These are phyloP conservation scores for Rhombomys opimus DNA, from an alignment of 2,113 vertebrate species.

Conservation along the genomic window DNA sequence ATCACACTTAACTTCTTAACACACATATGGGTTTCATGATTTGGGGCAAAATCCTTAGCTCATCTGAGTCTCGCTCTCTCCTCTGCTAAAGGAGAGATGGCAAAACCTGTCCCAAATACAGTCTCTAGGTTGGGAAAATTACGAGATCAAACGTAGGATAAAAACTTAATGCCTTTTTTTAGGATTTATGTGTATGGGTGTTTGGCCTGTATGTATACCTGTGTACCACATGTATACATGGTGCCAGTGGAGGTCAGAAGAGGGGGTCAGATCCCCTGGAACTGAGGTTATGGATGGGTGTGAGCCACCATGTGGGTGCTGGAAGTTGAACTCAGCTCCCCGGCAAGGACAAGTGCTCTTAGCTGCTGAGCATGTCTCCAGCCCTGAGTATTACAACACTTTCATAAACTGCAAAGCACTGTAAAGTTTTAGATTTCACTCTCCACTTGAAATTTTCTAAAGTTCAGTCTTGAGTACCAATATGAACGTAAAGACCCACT, in stretches of 20 bases:
- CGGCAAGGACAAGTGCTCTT: too few relatives aligned
- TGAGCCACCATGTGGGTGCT: too few relatives aligned
- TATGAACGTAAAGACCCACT: slow-evolving; percentile 52
- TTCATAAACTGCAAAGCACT: too few relatives aligned
- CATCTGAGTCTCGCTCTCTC: not conserved
- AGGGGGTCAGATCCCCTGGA: too few relatives aligned
- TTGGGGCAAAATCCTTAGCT: slow-evolving; percentile 4
- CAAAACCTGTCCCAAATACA: slow-evolving; percentile 14
- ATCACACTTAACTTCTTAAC: not conserved
- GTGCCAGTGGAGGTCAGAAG: too few relatives aligned
- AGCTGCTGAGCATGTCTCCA: too few relatives aligned
- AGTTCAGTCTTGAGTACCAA: slow-evolving; percentile 55
- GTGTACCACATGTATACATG: too few relatives aligned
- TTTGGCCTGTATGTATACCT: too few relatives aligned
- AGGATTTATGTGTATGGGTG: too few relatives aligned
- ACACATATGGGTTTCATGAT: slow-evolving; percentile 10
- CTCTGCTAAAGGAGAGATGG: slow-evolving; percentile 25
- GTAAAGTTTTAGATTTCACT: not conserved
- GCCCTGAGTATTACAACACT: not conserved
- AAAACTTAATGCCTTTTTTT: not conserved
- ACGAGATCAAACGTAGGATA: slow-evolving; percentile 6
- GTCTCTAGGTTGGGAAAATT: slow-evolving; percentile 17
- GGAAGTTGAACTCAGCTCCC: too few relatives aligned
- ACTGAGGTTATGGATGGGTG: too few relatives aligned
- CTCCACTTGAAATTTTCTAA: not conserved